Base-by-base conservation (phyloP, 1,140 invertebrate genomes). In the Procambarus clarkii region DNA sequence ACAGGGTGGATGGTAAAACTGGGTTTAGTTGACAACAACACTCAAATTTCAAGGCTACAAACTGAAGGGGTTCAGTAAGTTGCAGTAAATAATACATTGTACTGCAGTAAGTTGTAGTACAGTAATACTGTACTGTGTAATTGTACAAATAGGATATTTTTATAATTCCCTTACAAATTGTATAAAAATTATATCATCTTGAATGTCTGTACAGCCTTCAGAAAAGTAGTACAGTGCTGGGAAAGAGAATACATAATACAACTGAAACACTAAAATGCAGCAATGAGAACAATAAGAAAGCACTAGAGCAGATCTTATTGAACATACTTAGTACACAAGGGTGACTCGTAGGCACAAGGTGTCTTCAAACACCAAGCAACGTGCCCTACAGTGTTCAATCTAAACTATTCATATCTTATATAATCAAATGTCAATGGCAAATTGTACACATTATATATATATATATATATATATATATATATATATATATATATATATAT, bases 401-500 rank as follows among this genome's bases (percentile, higher is more conserved):
- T 71, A 64, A 34, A 8, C 69, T 69, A 84, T 84, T 5, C 54
- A 69, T 64, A 84, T 34, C 15, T 0, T 50, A 50, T 24, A 45
- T 18, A 64, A 64, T 64, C 18, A 64, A 21, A 21, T 64, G 60
- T 64, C 60, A 5, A 64, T 54, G 50, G 13, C 60, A 64, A 64
- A 21, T 64, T 64, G 13, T 64, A 64, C 18, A 64, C 4, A 11
- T 54, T 8, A 8, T 54, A 54, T 54, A 54, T 54, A 54, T 54
- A 54, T 54, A 54, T 54, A 54, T 83, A 54, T 64, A 54, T 83
- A 54, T 83, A 54, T 64, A 54, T 83, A 54, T 83, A 54, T 64
- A 34, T 83, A 34, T 83, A 60, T 69, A 60, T 69, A 60, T 83
- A 60, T 83, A 60, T 60, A 60, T 69, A 60, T 83, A 60, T 83